A percentile compares a stretch with the other conserved stretches of the same genome.
Evolutionary conservation across 2,888 invertebrate species (phyloP).

Genomic region (Calameuta idolon): DNA sequence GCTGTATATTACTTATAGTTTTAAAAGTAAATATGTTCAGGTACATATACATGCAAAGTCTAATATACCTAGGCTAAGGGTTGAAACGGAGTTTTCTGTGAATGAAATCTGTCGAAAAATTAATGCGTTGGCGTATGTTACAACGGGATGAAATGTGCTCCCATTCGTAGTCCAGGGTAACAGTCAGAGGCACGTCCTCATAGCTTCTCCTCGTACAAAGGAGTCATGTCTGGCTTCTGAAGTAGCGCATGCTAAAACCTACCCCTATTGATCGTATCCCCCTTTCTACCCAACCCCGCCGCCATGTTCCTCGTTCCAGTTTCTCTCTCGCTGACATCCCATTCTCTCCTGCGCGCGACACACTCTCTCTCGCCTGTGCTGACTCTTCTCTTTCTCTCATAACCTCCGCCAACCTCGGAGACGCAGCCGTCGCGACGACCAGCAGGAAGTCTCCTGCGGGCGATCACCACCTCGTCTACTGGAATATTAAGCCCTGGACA

Average conservation of each 20-base stretch:
- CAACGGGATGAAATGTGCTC: neutral
- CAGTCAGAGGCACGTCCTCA: neutral
- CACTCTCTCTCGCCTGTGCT: conserved; percentile 23
- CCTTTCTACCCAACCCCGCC: too few relatives aligned
- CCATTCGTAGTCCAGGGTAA: neutral
- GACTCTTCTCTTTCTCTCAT: conserved; percentile 37
- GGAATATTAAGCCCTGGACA: neutral
- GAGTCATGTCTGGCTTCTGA: conserved; percentile 24
- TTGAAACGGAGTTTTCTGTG: neutral
- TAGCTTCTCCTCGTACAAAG: conserved; percentile 25
- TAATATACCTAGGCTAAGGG: too few relatives aligned
- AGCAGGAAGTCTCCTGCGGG: conserved; percentile 19
- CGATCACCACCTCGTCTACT: conserved; percentile 10
- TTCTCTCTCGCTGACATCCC: conserved; percentile 1
- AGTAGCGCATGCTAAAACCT: conserved; percentile 57
- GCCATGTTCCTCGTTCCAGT: too few relatives aligned
- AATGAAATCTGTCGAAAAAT: conserved; percentile 21
- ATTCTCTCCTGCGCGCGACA: conserved; percentile 23
- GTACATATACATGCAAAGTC: too few relatives aligned
- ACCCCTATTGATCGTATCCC: conserved; percentile 50
- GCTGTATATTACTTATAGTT: too few relatives aligned
- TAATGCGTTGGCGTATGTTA: conserved; percentile 18
- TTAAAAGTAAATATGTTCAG: too few relatives aligned
- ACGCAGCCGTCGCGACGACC: conserved; percentile 39
- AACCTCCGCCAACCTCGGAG: conserved; percentile 53